Base-by-base conservation (phyloP, 2,113 vertebrate species). In the Dasypus novemcinctus region DNA sequence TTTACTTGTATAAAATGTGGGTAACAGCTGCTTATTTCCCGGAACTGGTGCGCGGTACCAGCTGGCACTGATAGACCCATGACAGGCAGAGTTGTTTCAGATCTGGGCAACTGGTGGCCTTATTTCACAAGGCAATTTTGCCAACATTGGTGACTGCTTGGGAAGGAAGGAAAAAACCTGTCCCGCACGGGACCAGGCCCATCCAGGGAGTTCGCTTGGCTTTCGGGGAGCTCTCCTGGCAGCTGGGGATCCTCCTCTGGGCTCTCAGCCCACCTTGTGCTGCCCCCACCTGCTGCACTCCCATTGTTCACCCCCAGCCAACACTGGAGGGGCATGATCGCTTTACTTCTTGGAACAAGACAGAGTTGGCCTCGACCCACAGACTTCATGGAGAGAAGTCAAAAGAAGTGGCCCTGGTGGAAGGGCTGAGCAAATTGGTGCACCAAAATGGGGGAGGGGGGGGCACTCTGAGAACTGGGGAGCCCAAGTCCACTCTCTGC, bases 51-150 rank as follows among this genome's bases (percentile, higher is more conserved):
- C 0, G 20, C 17, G 52, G 46, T 1, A 6, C 52, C 63, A 31
- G 82, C 68, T 33, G 7, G 69, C 68, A 7, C 68, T 14, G 52
- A 68, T 9, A 0, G 15, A 36, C 54, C 27, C 1, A 5, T 14
- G 0, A 68, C 25, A 36, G 15, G 71, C 69, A 21, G 71, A 27
- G 68, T 61, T 31, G 9, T 12, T 69, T 68, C 57, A 11, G 17
- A 12, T 0, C 18, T 3, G 13, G 78, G n/a, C 1, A 52, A n/a
- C 27, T 4, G 64, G 54, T 15, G 1, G 38, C 57, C 71, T n/a
- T 1, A 5, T 5, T 8, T 10, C 2, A 57, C 46, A 29, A 14
- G 17, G 33, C 9, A 10, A 3, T 41, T 4, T 13, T 13, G 49
- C 17, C 71, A 10, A 31, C 1, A 12, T 72, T 6, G 23, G 15